Evolutionary conservation across 1,140 invertebrate species (phyloP).

Genomic region (Steinernema feltiae): DNA sequence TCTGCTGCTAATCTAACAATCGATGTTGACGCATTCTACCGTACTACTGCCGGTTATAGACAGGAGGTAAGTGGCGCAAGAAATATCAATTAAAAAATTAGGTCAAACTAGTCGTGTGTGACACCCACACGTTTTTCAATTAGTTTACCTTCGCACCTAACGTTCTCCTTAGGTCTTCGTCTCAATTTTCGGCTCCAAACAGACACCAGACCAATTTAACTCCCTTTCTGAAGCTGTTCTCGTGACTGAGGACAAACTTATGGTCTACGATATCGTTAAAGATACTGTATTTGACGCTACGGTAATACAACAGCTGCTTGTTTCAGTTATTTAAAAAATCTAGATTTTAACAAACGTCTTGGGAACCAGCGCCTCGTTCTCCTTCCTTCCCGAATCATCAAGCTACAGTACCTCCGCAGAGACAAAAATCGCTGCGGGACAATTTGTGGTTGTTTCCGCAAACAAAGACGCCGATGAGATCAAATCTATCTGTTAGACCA

Average conservation of each 20-base stretch:
- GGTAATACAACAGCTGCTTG: not conserved
- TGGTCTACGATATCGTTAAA: not conserved
- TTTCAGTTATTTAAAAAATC: not conserved
- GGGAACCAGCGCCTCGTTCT: not conserved
- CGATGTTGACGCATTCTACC: not conserved
- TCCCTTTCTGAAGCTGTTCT: not conserved
- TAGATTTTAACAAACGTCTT: not conserved
- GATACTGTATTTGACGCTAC: not conserved
- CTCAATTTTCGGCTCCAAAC: not conserved
- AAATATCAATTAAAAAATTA: too few relatives aligned
- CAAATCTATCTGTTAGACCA: not conserved
- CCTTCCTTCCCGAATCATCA: not conserved
- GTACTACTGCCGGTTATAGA: too few relatives aligned
- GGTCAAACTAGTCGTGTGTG: too few relatives aligned
- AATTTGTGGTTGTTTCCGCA: not conserved
- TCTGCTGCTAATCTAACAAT: not conserved
- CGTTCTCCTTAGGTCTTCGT: conserved; percentile 12
- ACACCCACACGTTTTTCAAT: too few relatives aligned
- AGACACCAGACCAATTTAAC: not conserved
- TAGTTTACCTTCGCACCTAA: too few relatives aligned
- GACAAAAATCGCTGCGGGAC: not conserved
- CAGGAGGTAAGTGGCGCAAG: too few relatives aligned
- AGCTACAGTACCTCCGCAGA: not conserved
- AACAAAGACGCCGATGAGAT: not conserved
- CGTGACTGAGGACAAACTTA: not conserved